A percentile compares a stretch with the other conserved stretches of the same genome.
These are phyloP conservation scores for Cherax destructor DNA, from an alignment of 1,140 invertebrate genomes.

Conservation along the genomic window DNA sequence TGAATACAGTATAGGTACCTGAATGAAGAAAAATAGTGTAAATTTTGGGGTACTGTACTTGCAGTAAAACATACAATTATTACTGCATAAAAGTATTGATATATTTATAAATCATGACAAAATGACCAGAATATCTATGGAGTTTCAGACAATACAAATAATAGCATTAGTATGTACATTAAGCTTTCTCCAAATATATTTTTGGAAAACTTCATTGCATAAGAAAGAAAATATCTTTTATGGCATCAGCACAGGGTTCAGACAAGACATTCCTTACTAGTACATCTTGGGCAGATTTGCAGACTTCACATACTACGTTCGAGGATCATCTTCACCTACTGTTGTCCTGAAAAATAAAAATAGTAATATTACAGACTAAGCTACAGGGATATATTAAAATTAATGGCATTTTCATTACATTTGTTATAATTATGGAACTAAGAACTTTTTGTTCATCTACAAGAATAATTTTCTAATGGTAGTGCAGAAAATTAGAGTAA, in stretches of 20 bases:
- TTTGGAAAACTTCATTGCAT: not conserved
- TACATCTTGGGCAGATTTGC: too few species aligned
- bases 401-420: too few species aligned
- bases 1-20: not conserved
- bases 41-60: not conserved
- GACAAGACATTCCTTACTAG: not conserved
- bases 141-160: not conserved
- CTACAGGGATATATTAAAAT: too few species aligned
- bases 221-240: conserved; percentile 7
- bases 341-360: conserved; percentile 26
- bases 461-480: too few species aligned
- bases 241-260: conserved; percentile 13
- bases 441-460: too few species aligned
- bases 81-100: too few species aligned
- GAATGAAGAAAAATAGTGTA: not conserved
- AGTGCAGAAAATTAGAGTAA: too few species aligned
- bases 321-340: conserved; percentile 27
- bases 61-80: not conserved
- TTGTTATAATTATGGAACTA: too few species aligned
- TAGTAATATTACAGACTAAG: too few species aligned
- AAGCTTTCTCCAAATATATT: not conserved
- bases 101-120: not conserved
- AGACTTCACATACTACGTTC: not conserved
- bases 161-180: not conserved
- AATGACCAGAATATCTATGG: not conserved